Conservation (phyloP, 2,113 vertebrate genomes). For the Callaeas wilsoni region DNA sequence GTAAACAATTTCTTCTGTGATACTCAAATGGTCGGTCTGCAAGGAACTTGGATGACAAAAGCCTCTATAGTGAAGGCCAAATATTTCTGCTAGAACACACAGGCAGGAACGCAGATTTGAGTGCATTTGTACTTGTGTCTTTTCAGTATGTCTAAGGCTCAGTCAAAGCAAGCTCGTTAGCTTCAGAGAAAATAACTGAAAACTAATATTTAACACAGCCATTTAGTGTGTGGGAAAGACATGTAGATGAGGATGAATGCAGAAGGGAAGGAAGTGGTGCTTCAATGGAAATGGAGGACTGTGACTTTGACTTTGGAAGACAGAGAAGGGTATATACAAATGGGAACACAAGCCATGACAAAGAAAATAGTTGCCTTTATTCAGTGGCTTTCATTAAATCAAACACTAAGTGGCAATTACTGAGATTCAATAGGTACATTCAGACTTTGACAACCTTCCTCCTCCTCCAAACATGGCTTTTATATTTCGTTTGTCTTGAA, state of each 20-base stretch:
- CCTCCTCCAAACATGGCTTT: conserved; percentile 44
- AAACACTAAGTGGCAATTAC: conserved; percentile 68
- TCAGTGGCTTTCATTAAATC: conserved; percentile 67
- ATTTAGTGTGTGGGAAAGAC: neutral
- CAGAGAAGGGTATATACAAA: conserved; percentile 53
- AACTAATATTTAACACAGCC: conserved; percentile 25
- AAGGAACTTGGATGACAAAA: neutral
- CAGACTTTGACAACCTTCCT: conserved; percentile 67
- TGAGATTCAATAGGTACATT: conserved; percentile 68
- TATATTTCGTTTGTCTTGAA: conserved; percentile 51
- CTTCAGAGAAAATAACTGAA: conserved; percentile 3
- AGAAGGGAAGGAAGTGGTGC: neutral
- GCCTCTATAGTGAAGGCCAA: neutral
- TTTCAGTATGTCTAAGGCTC: neutral
- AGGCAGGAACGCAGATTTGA: neutral
- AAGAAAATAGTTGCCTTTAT: conserved; percentile 61
- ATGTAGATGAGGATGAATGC: neutral
- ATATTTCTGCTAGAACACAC: neutral
- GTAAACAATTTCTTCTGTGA: neutral
- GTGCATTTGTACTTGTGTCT: neutral
- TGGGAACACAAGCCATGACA: conserved; percentile 47
- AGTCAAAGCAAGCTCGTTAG: conserved; percentile 15
- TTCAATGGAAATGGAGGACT: neutral
- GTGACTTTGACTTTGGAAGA: conserved; percentile 53
- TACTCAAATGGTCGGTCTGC: neutral